Evolutionary conservation across 2,888 invertebrate species (phyloP), one percentile per base, ranked within the genome.

Genomic region (Pyrrhosoma nymphula): DNA sequence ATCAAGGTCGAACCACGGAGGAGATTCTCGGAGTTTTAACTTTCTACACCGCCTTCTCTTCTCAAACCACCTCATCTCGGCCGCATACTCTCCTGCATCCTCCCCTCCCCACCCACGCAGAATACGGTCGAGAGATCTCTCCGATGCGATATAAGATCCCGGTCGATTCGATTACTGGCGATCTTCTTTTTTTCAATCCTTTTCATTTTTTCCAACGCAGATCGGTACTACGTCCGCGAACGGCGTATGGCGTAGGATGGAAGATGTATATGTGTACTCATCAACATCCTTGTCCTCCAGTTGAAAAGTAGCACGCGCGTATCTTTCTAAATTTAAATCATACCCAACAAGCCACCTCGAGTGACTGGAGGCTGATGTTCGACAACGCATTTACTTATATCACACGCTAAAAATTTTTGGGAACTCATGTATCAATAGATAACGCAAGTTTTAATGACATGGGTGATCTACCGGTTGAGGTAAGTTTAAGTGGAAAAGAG

Each of bases 121-220:
- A 26, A n/a, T 12, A 26, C 10, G 69, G 23, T 23, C 10, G 69
- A 26, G 26, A 26, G 23, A 16, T 82, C 35, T 82, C 82, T 35
- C 30, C 82, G 30, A 10, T 4, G 30, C 30, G 82, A 82, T 35
- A 82, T 82, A 14, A 35, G 82, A 82, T 82, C 35, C 82, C 82
- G 82, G 82, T 82, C 82, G 82, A 82, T 82, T 82, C 82, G 82
- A 82, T 82, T 82, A 82, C 82, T 69, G 12, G 82, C 82, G 12
- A 82, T 82, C 35, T 0, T 82, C n/a, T 69, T 82, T n/a, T 82
- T 26, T 69, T 82, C 60, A 20, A 20, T 20, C 56, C 16, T 75
- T 35, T 30, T 35, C 35, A 82, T 35, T 30, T 26, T 82, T 35
- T 82, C 82, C 14, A 6, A 16, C 35, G 0, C 2, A 3, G 30